phyloP scores from a whole-genome alignment of 1,140 invertebrate species.

The Mercenaria mercenaria region DNA sequence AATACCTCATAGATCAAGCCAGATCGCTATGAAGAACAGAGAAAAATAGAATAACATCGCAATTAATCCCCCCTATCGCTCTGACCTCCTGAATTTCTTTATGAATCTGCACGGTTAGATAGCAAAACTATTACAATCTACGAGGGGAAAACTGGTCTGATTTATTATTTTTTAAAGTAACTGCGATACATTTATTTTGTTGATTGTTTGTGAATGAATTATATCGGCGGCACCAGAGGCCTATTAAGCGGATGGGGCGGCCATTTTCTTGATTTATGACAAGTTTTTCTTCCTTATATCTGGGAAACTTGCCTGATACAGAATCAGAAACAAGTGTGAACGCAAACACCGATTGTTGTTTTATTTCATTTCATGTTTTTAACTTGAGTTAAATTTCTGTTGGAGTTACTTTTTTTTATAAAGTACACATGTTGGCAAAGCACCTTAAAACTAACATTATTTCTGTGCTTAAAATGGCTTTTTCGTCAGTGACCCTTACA shows the following conservation, averaged over 20 bases:
- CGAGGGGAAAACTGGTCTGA: constrained; percentile 47
- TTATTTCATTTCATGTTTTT: background rate
- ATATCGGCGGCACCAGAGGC: constrained; percentile 37
- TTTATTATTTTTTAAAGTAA: constrained; percentile 65
- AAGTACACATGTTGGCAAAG: no score
- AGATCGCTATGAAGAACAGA: background rate
- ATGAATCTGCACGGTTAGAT: constrained; percentile 4
- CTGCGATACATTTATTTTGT: constrained; percentile 65
- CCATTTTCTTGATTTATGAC: constrained; percentile 63
- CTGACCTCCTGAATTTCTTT: background rate
- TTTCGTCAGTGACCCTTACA: no score
- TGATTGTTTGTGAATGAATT: constrained; percentile 63
- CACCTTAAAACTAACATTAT: no score
- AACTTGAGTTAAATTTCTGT: background rate
- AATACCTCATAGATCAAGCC: constrained; percentile 54
- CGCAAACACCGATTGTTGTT: constrained; percentile 3
- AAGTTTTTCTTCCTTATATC: constrained; percentile 54
- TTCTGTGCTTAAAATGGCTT: no score
- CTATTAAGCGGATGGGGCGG: constrained; percentile 33
- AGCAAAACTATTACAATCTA: constrained; percentile 39
- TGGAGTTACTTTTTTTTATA: background rate
- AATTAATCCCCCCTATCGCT: constrained; percentile 8
- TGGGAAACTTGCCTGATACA: constrained; percentile 6
- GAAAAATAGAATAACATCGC: constrained; percentile 3
- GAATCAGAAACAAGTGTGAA: constrained; percentile 18